A percentile compares a stretch with the other conserved stretches of the same genome.
Conservation (phyloP, 1,140 invertebrate species). For the Drosophila busckii region DNA sequence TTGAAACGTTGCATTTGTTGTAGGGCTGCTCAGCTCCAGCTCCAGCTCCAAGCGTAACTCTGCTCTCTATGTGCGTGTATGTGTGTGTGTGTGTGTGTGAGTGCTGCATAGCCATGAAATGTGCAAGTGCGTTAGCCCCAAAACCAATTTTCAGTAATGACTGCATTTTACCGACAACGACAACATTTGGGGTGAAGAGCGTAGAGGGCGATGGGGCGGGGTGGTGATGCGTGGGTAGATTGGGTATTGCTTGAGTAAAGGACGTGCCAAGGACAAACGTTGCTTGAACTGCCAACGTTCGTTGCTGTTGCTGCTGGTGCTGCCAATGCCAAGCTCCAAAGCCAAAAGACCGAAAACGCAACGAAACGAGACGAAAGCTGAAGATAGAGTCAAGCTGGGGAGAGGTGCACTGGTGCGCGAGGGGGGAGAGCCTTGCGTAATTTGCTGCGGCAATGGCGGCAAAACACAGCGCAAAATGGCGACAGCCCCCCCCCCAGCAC, state of each 20-base stretch:
- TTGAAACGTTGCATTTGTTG: slow-evolving; percentile 71
- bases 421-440: slow-evolving; percentile 55
- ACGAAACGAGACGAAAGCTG: background rate
- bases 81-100: slow-evolving; percentile 19
- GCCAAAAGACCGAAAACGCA: too few species aligned
- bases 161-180: slow-evolving; percentile 65
- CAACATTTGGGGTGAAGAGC: background rate
- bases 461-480: slow-evolving; percentile 74
- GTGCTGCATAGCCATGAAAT: slow-evolving; percentile 70
- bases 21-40: background rate
- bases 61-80: slow-evolving; percentile 6
- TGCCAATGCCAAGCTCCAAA: too few species aligned
- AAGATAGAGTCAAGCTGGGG: background rate
- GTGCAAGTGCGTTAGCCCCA: slow-evolving; percentile 76
- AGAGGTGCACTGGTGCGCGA: background rate
- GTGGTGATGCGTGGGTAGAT: slow-evolving; percentile 51
- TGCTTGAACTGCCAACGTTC: slow-evolving; percentile 57
- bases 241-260: slow-evolving; percentile 75
- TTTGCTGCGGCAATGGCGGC: slow-evolving; percentile 73
- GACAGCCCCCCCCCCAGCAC: slow-evolving; percentile 29
- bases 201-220: background rate
- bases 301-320: too few species aligned
- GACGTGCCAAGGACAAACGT: slow-evolving; percentile 76
- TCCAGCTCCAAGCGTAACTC: slow-evolving; percentile 4
- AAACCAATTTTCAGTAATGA: slow-evolving; percentile 77